phyloP scores from a whole-genome alignment of 2,113 vertebrate species.

The Puffinus mauretanicus region DNA sequence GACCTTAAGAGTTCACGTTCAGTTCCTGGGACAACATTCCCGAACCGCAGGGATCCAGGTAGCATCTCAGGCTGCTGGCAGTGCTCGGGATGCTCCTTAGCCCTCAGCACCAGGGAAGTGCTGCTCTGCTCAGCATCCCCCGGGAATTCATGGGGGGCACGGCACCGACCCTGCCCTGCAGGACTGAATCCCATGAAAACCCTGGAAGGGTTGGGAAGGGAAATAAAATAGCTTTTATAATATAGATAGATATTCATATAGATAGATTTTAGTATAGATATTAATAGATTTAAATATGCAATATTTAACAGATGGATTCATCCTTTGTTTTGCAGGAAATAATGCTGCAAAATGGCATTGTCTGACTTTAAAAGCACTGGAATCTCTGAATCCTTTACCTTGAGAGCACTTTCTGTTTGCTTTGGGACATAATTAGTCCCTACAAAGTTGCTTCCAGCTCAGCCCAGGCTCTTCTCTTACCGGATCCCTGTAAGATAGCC shows the following conservation, averaged over 20 bases:
- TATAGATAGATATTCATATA: background rate
- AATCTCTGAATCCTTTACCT: background rate
- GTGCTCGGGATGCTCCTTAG: accelerated
- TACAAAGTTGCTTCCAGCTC: background rate
- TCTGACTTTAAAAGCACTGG: background rate
- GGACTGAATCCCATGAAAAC: background rate
- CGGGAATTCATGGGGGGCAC: background rate
- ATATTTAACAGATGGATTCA: background rate
- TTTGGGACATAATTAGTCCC: background rate
- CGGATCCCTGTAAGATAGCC: background rate
- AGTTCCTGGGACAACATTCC: background rate
- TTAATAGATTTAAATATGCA: background rate
- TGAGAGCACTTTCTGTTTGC: background rate
- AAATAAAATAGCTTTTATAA: background rate
- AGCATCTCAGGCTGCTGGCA: accelerated
- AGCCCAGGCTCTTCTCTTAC: background rate
- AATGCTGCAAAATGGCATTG: background rate
- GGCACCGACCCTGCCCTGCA: background rate
- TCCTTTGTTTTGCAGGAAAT: background rate
- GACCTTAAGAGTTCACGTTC: background rate
- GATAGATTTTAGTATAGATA: background rate
- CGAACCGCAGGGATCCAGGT: background rate
- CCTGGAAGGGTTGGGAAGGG: background rate
- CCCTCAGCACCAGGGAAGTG: background rate
- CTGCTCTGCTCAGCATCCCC: background rate